phyloP scores from a whole-genome alignment of 2,888 invertebrate species.

The Ornithoptera alexandrae region DNA sequence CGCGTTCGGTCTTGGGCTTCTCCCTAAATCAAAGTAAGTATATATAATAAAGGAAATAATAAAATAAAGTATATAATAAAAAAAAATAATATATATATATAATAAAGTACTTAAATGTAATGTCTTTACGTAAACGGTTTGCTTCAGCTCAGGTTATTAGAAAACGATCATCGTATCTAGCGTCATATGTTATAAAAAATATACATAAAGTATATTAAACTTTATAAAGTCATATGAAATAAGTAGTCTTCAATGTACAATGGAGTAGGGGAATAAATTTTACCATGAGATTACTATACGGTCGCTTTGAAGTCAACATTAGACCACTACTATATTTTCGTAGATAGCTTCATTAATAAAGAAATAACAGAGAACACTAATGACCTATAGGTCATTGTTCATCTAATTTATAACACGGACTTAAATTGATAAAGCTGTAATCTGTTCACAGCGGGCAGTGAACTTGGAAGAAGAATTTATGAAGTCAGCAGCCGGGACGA shows the following conservation, averaged over 20 bases:
- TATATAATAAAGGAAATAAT: too few species aligned
- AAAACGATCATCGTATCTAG: too few species aligned
- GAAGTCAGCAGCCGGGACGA: slow-evolving; percentile 1
- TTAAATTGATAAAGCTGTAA: slow-evolving; percentile 29
- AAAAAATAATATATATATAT: too few species aligned
- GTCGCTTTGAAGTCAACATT: background rate
- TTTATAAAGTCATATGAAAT: background rate
- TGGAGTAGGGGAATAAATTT: background rate
- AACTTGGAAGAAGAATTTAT: slow-evolving; percentile 36
- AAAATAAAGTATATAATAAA: too few species aligned
- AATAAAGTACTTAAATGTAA: too few species aligned
- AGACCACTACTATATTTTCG: background rate
- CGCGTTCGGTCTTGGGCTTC: too few species aligned
- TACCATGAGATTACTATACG: background rate
- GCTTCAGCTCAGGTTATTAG: too few species aligned
- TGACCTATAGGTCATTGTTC: background rate
- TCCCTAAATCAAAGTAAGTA: too few species aligned
- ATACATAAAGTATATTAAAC: background rate
- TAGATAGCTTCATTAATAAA: background rate
- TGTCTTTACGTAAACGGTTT: too few species aligned
- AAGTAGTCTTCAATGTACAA: background rate
- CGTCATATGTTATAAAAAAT: background rate
- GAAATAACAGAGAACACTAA: background rate
- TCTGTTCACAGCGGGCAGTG: slow-evolving; percentile 45
- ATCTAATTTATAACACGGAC: slow-evolving; percentile 4